A percentile compares a stretch with the other conserved stretches of the same genome.
These are phyloP conservation scores for Pogonocichla stellata DNA, from an alignment of 2,113 vertebrate genomes.

Conservation along the genomic window DNA sequence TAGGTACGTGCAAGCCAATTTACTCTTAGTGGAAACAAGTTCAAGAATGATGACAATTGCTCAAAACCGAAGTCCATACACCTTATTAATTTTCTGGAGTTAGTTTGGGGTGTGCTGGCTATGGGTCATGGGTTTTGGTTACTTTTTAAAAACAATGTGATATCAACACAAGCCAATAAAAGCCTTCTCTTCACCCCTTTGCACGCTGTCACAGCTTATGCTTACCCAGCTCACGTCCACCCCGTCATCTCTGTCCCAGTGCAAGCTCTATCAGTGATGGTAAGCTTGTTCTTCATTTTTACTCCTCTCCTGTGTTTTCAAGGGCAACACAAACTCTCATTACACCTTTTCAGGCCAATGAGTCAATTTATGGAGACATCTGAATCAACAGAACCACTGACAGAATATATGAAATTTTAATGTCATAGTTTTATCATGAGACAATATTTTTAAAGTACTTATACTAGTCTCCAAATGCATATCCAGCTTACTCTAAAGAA, in stretches of 20 bases:
- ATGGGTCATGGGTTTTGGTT: rapidly evolving
- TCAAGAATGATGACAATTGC: neutral
- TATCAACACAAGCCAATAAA: neutral
- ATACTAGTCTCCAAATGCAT: neutral
- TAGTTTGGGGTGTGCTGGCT: neutral
- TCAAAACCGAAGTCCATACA: neutral
- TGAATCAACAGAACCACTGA: neutral
- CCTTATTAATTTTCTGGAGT: neutral
- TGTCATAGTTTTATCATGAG: neutral
- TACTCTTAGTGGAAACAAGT: neutral
- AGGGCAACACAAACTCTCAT: neutral
- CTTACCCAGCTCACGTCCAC: neutral
- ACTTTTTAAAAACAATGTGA: neutral
- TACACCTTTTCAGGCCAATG: neutral
- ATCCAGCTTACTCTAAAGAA: neutral
- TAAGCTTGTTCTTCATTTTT: neutral
- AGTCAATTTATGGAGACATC: neutral
- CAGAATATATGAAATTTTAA: neutral
- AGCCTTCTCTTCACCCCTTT: neutral
- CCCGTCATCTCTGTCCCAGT: neutral
- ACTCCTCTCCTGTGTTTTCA: neutral
- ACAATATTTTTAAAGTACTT: neutral
- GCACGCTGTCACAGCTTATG: neutral
- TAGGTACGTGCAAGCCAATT: neutral
- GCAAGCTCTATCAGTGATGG: neutral